Base-by-base conservation (phyloP, 2,888 invertebrate species). In the Hylaea fasciaria region DNA sequence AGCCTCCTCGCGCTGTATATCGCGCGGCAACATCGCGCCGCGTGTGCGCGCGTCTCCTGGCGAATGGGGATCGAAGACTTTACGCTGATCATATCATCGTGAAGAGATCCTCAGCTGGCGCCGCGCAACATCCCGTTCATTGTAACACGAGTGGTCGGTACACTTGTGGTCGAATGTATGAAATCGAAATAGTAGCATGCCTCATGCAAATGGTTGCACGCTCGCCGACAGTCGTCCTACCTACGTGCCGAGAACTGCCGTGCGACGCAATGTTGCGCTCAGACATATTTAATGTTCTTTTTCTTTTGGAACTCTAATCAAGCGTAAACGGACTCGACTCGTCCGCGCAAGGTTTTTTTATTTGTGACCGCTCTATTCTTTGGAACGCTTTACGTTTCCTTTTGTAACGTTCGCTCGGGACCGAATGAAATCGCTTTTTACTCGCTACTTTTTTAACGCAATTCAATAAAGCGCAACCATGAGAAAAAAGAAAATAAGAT, bases 391-490 rank as follows among this genome's bases (percentile, higher is more conserved):
- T 22, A 39, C 22, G 8, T 17, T 46, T 54, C 46, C 46, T 47
- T 54, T 54, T 46, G 16, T 40, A 9, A n/a, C 44, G 32, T 32
- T 46, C 32, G 43, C 35, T 28, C 32, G 9, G 17, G n/a, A 28
- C 39, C 46, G 13, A 40, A 54, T 46, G 8, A 39, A 12, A 53
- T 47, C 46, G 29, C 29, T 47, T 54, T 29, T 54, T 47, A 39
- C 17, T 40, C 16, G 16, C 39, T 10, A 44, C 35, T 35, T 54
- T 53, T 49, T 52, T 37, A 45, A 37, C n/a, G 40, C 40, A 40
- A 47, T 46, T 47, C 40, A 40, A 47, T 54, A 54, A 54, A 40
- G 46, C 46, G 37, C 46, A 44, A 22, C 44, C 44, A 54, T 40
- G 54, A 47, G 40, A 54, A 39, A 52, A 40, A 40, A 40, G 39